phyloP scores from a whole-genome alignment of 2,888 invertebrate genomes.

The Venusia cambrica region DNA sequence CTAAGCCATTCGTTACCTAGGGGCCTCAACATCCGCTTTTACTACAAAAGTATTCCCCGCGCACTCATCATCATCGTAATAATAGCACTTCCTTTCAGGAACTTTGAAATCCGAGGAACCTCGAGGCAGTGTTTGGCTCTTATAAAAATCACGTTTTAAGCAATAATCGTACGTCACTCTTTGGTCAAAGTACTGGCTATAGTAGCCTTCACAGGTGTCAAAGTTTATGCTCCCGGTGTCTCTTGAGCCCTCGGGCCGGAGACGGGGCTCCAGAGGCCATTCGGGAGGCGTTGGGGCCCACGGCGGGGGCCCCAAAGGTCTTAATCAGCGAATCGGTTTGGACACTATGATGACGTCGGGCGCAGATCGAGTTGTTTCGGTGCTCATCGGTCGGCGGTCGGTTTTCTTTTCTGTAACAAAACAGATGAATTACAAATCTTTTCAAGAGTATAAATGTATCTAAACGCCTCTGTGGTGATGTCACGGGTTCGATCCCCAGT shows the following conservation, averaged over 20 bases:
- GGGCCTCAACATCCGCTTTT: slow-evolving; percentile 61
- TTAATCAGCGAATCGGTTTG: slow-evolving; percentile 77
- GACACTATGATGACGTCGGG: slow-evolving; percentile 92
- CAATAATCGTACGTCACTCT: slow-evolving; percentile 64
- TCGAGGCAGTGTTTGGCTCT: slow-evolving; percentile 62
- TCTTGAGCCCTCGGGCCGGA: slow-evolving; percentile 58
- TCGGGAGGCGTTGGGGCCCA: slow-evolving; percentile 72
- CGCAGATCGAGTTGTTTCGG: slow-evolving; percentile 92
- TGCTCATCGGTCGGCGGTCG: slow-evolving; percentile 86
- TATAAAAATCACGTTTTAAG: slow-evolving; percentile 65
- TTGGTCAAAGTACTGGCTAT: slow-evolving; percentile 66
- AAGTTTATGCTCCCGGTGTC: slow-evolving; percentile 59
- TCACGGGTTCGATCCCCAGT: too few relatives aligned
- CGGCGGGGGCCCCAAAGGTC: slow-evolving; percentile 73
- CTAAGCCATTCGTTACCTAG: slow-evolving; percentile 59
- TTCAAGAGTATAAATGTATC: too few relatives aligned
- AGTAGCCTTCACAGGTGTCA: slow-evolving; percentile 61
- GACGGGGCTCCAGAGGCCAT: slow-evolving; percentile 44
- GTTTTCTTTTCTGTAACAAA: slow-evolving; percentile 63
- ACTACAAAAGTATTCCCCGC: slow-evolving; percentile 53
- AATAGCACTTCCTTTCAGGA: slow-evolving; percentile 57
- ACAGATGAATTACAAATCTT: not conserved
- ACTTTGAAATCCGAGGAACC: slow-evolving; percentile 57
- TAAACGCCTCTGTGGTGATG: too few relatives aligned
- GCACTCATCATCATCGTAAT: slow-evolving; percentile 51